Conservation (phyloP, 2,797 vertebrate genomes). For the Propithecus perrieri region DNA sequence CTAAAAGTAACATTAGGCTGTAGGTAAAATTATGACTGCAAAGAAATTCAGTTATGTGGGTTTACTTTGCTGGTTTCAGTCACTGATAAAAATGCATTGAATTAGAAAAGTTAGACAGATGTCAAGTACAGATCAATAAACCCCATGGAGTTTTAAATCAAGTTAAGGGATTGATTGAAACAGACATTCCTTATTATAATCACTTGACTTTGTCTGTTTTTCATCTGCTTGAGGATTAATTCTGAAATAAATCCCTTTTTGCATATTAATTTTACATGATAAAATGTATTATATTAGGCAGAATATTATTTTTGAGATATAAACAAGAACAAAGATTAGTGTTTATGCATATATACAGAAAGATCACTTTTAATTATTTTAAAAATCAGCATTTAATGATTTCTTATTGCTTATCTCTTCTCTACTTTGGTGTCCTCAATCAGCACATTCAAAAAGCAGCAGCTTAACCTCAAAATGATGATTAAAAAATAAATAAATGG, state of each 20-base stretch:
- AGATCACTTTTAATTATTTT: background rate
- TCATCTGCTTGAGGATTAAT: slow-evolving; percentile 54
- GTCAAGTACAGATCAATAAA: slow-evolving; percentile 63
- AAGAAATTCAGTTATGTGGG: slow-evolving; percentile 39
- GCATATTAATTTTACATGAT: background rate
- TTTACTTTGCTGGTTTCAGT: slow-evolving; percentile 42
- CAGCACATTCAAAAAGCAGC: background rate
- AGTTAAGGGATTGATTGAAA: slow-evolving; percentile 1
- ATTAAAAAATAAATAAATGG: background rate
- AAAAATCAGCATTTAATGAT: background rate
- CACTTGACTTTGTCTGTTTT: background rate
- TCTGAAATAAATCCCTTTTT: slow-evolving; percentile 4
- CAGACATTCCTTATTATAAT: slow-evolving; percentile 25
- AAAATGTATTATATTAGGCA: background rate
- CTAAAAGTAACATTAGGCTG: slow-evolving; percentile 12
- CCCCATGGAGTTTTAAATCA: slow-evolving; percentile 42
- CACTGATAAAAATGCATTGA: slow-evolving; percentile 44
- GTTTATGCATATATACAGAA: background rate
- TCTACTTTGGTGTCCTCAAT: background rate
- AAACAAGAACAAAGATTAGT: background rate
- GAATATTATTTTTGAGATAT: background rate
- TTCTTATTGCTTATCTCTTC: background rate
- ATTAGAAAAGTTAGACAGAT: slow-evolving; percentile 59
- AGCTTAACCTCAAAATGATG: background rate
- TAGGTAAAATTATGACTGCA: slow-evolving; percentile 45